phyloP scores from a whole-genome alignment of 92 coral and sea anemone species.

The Chrysogorgia sp. region DNA sequence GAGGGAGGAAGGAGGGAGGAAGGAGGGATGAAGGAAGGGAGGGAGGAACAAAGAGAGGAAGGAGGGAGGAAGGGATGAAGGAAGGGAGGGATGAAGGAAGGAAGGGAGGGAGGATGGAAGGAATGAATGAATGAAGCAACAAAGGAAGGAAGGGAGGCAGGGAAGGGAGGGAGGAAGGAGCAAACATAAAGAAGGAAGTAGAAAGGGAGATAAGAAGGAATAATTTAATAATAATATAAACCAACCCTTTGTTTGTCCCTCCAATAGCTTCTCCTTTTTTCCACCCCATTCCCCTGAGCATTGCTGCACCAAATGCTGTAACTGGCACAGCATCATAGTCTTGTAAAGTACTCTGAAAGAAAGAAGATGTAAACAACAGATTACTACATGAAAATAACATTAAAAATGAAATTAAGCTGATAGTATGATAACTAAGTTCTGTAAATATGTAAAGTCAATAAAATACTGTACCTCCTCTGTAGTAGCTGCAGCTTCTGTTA shows the following conservation, averaged over 20 bases:
- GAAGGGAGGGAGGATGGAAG: too few species aligned
- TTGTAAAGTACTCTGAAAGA: constrained; percentile 75
- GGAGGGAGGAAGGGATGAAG: too few species aligned
- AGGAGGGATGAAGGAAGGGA: too few species aligned
- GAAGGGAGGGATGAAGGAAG: too few species aligned
- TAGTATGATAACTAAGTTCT: not conserved
- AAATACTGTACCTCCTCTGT: constrained; percentile 21
- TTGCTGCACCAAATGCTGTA: constrained; percentile 84
- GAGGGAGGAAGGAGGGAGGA: too few species aligned
- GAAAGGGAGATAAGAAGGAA: not conserved
- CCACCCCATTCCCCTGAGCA: constrained; percentile 99
- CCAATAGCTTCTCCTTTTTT: constrained; percentile 96
- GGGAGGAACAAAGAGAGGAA: too few species aligned
- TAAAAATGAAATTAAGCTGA: not conserved
- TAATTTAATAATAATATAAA: not conserved
- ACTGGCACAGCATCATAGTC: constrained; percentile 92
- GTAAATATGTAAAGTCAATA: not conserved
- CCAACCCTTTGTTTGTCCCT: constrained; percentile 90
- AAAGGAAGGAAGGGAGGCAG: not conserved
- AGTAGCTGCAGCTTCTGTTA: not conserved
- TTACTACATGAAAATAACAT: not conserved
- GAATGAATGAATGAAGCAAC: too few species aligned
- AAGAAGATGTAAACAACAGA: not conserved
- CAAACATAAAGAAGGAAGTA: too few species aligned
- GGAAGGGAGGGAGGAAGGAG: too few species aligned